Evolutionary conservation across 2,797 vertebrate genomes (phyloP).

Genomic region (Amblyraja radiata): DNA sequence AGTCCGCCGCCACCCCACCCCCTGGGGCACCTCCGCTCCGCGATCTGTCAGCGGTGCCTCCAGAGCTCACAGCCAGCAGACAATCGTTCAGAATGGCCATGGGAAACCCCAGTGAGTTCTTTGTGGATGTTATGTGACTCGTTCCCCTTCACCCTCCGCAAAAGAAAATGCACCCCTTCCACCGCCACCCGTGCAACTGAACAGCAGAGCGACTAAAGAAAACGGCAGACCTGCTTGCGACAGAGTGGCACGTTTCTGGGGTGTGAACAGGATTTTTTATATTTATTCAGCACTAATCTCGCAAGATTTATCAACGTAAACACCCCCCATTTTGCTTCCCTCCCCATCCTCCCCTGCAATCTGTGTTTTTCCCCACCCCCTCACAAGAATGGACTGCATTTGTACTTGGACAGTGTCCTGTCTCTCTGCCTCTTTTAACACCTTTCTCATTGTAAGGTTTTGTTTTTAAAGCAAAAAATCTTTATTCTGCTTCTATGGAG

Average conservation of each 20-base stretch:
- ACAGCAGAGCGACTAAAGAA: conserved; percentile 46
- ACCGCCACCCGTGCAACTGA: conserved; percentile 44
- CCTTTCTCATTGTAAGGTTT: background rate
- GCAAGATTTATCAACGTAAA: conserved; percentile 8
- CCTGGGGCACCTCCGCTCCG: conserved; percentile 77
- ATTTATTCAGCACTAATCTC: conserved; percentile 38
- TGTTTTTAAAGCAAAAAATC: conserved; percentile 30
- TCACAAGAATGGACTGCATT: conserved; percentile 2
- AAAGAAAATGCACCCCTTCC: conserved; percentile 45
- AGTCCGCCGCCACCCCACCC: conserved; percentile 60
- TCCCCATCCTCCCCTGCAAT: too few species aligned
- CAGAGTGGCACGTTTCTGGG: conserved; percentile 39
- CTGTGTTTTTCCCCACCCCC: background rate
- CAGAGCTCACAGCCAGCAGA: conserved; percentile 88
- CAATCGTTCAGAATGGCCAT: conserved; percentile 92
- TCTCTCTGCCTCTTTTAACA: conserved; percentile 23
- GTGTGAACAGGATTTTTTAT: conserved; percentile 16
- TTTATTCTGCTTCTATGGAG: background rate
- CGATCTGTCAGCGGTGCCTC: conserved; percentile 81
- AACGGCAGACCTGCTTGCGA: conserved; percentile 52
- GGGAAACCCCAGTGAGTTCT: conserved; percentile 94
- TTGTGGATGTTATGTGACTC: conserved; percentile 94
- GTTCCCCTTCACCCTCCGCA: background rate
- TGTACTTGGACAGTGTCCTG: background rate
- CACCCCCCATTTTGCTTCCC: background rate